Conservation (phyloP, 1,140 invertebrate species). For the Colletes latitarsis region DNA sequence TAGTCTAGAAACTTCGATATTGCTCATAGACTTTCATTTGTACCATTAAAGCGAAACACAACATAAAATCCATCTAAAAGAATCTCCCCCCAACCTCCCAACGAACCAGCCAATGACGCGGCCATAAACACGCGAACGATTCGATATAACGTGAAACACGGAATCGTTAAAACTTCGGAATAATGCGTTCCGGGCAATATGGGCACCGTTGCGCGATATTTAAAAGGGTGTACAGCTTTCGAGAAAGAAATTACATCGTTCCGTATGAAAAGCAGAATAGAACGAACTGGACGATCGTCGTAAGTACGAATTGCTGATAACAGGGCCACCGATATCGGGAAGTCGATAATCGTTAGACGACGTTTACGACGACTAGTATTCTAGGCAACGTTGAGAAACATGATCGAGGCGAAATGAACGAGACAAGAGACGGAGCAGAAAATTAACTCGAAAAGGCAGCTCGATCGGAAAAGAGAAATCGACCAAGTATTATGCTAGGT, state of each 20-base stretch:
- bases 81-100: neutral
- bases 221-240: constrained; percentile 7
- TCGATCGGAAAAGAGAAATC: too few relatives aligned
- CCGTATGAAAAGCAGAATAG: neutral
- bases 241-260: constrained; percentile 15
- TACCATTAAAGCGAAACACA: neutral
- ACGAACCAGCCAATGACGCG: neutral
- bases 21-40: neutral
- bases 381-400: neutral
- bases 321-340: constrained; percentile 26
- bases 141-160: neutral
- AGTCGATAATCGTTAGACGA: constrained; percentile 45
- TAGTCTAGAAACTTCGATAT: neutral
- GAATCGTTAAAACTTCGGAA: constrained; percentile 8
- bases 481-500: too few relatives aligned
- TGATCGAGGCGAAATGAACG: neutral
- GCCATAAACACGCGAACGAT: constrained; percentile 7
- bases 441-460: neutral
- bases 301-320: constrained; percentile 29
- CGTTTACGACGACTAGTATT: constrained; percentile 4
- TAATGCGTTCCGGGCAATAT: neutral
- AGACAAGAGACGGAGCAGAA: neutral
- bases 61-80: constrained; percentile 12
- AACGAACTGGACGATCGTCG: neutral
- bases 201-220: neutral